Base-by-base conservation (phyloP, 2,888 invertebrate species). In the Eulithis prunata region DNA sequence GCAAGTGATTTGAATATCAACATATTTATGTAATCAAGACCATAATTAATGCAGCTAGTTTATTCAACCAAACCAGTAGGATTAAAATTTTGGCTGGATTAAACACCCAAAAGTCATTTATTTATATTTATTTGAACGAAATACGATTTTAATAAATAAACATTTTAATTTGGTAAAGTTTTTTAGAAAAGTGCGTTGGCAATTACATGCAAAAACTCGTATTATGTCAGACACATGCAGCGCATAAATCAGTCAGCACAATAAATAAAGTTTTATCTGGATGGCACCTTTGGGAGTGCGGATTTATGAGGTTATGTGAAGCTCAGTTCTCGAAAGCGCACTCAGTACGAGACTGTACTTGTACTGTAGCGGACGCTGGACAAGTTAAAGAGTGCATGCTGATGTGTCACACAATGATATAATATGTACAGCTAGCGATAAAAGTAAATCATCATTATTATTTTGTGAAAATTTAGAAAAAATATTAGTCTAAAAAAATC, bases 221-320 rank as follows among this genome's bases (percentile, higher is more conserved):
- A 72, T 71, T 71, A 71, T 72, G 79, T 80, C 81, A 78, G 78
- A 73, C 76, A 78, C 78, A 81, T 77, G 79, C 74, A 79, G 68
- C 75, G 70, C 78, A 84, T 87, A 87, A 87, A 87, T 87, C 83
- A 82, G 73, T 75, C 71, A 70, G 74, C 64, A 78, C 78, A 81
- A 85, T 88, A 86, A 88, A 87, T 88, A 87, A 84, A 85, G 75
- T 87, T 84, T 86, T 87, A 86, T 87, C 85, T 80, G 78, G 79
- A 83, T 83, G 73, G 78, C 74, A 79, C 85, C 81, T 82, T 77
- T 77, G 84, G 82, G 86, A 83, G 76, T 73, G 71, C 62, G 76
- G 79, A 85, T 86, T 86, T 87, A 88, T 83, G 85, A 80, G 79
- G 75, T 83, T 80, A 82, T 82, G 77, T 78, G 75, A 71, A 78